These are phyloP conservation scores for Drosophila albomicans DNA, from an alignment of 1,140 invertebrate genomes.

Conservation along the genomic window DNA sequence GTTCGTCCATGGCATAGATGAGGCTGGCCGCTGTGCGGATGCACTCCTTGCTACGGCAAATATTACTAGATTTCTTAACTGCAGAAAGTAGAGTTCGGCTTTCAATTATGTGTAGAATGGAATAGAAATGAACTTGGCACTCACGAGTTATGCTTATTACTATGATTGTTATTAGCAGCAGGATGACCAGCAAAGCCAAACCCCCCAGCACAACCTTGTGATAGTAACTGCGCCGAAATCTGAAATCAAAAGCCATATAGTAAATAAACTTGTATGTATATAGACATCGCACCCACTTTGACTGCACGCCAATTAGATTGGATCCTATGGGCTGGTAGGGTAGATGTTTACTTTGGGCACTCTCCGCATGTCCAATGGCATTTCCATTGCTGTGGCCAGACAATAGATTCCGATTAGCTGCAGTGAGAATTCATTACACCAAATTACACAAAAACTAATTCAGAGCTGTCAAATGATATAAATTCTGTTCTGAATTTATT, in stretches of 20 bases:
- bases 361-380: slow-evolving; percentile 52
- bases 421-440: slow-evolving; percentile 27
- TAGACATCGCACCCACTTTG: slow-evolving; percentile 58
- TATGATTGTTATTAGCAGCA: slow-evolving; percentile 85
- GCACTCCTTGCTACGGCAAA: slow-evolving; percentile 87
- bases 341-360: slow-evolving; percentile 62
- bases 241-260: slow-evolving; percentile 44
- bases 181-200: slow-evolving; percentile 84
- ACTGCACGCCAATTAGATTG: slow-evolving; percentile 77
- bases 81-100: neutral
- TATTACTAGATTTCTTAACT: slow-evolving; percentile 70
- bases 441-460: neutral
- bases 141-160: slow-evolving; percentile 71
- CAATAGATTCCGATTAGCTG: slow-evolving; percentile 67
- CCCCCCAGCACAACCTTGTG: slow-evolving; percentile 85
- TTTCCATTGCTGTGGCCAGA: slow-evolving; percentile 51
- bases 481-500: neutral
- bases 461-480: slow-evolving; percentile 10
- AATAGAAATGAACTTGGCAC: slow-evolving; percentile 18
- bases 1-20: slow-evolving; percentile 87
- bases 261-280: neutral
- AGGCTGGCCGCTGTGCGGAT: slow-evolving; percentile 88
- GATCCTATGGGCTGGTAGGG: slow-evolving; percentile 52
- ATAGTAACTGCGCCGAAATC: slow-evolving; percentile 86
- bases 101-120: no score